Evolutionary conservation across 2,113 vertebrate genomes (phyloP), one percentile per base, ranked within the genome.

Genomic region (Bos indicus): DNA sequence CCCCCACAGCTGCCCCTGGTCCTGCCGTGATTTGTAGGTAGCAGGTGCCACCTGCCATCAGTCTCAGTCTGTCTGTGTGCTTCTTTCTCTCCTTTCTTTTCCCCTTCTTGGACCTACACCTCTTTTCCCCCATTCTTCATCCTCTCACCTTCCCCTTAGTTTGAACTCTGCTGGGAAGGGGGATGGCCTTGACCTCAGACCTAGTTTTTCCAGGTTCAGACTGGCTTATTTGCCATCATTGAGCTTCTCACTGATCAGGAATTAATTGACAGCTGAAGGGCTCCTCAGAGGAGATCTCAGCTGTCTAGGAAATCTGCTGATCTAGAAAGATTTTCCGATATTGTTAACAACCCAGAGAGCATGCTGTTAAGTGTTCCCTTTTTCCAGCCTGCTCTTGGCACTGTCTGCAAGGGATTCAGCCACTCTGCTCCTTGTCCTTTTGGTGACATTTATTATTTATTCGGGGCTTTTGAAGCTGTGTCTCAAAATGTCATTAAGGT

Each of bases 301-400:
- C 60, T 96, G 92, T 98, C 97, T 93, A 89, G 93, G 92, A 98
- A 98, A 97, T 93, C 83, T 98, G 98, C 98, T 98, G 98, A 98
- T 96, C 91, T 80, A 46, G 87, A 88, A 21, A 85, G 78, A 92
- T 95, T 98, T 98, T 97, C 96, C 78, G 90, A 82, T 25, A 26
- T 94, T 95, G 95, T 98, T 98, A 98, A 97, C 98, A 95, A 94
- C 94, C 94, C 88, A 16, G 48, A 83, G 97, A 98, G 92, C 89
- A 2, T 23, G 21, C 88, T 97, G 93, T 97, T 95, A 97, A 88
- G 80, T 90, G 89, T 33, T 97, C 96, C 81, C 71, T 96, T 97
- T 97, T 83, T 57, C 90, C 36, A 54, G 62, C 16, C 43, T 40
- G 5, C 59, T 98, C 96, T 95, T 95, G 95, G 84, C 93, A 67